Percentiles rank a stretch among this genome's conserved stretches.
phyloP scores from a whole-genome alignment of 2,888 invertebrate genomes.

The Conops quadrifasciatus region DNA sequence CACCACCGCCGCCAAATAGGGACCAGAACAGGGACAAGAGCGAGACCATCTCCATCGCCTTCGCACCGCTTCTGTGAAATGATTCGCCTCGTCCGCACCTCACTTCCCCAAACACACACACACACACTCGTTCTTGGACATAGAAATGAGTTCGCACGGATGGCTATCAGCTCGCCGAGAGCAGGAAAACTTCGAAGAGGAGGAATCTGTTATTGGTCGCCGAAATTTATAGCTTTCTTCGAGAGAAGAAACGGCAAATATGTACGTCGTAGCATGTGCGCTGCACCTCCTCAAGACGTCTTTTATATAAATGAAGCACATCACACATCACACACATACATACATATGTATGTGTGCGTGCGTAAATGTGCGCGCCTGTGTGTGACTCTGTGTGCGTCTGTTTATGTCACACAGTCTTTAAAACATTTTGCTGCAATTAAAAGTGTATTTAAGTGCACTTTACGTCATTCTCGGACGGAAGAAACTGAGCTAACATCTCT shows the following conservation, averaged over 20 bases:
- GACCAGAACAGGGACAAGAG: neutral
- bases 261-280: constrained; percentile 3
- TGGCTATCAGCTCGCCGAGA: neutral
- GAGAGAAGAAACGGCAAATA: constrained; percentile 47
- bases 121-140: constrained; percentile 7
- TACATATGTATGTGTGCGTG: constrained; percentile 33
- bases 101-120: neutral
- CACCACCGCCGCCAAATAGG: neutral
- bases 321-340: no score
- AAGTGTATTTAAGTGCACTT: constrained; percentile 32
- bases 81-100: neutral
- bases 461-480: constrained; percentile 7
- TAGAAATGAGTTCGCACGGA: neutral
- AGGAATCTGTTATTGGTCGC: constrained; percentile 42
- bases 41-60: constrained; percentile 1
- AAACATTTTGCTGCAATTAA: constrained; percentile 55
- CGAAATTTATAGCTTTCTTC: constrained; percentile 61
- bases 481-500: constrained; percentile 14
- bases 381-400: constrained; percentile 27
- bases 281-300: neutral
- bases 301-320: no score
- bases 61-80: constrained; percentile 22
- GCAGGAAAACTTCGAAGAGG: neutral
- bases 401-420: constrained; percentile 58
- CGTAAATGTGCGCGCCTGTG: constrained; percentile 35